Conservation (phyloP, 2,797 vertebrate species). For the Carcharodon carcharias region DNA sequence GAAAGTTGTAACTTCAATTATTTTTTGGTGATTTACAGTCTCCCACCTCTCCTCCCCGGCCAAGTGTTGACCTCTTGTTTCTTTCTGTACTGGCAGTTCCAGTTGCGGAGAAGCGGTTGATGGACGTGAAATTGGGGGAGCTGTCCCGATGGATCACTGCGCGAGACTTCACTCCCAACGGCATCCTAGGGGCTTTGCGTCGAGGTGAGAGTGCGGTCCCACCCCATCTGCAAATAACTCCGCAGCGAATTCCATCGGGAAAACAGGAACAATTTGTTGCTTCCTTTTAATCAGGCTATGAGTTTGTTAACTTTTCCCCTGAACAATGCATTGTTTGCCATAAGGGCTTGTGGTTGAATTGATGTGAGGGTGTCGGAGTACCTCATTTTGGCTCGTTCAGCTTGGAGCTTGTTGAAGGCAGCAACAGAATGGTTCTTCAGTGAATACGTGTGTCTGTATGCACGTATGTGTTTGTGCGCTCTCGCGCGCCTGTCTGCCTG, state of each 20-base stretch:
- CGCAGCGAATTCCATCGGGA: background rate
- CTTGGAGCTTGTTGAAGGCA: background rate
- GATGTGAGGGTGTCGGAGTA: no score
- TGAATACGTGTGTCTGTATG: background rate
- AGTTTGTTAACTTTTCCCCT: background rate
- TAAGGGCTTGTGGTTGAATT: no score
- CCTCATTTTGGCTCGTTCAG: background rate
- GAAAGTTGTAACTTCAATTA: background rate
- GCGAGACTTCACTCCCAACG: conserved; percentile 74
- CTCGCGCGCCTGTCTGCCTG: no score
- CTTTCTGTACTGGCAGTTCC: conserved; percentile 56
- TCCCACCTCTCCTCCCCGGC: background rate
- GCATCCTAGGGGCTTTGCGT: conserved; percentile 54
- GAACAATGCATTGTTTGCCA: background rate
- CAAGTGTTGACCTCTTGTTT: background rate
- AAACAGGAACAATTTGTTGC: background rate
- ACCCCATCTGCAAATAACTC: background rate
- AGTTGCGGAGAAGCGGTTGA: conserved; percentile 68
- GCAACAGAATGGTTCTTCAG: background rate
- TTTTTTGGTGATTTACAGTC: background rate
- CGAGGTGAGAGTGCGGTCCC: conserved; percentile 60
- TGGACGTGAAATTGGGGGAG: conserved; percentile 85
- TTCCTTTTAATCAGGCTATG: background rate
- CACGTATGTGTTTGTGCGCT: background rate
- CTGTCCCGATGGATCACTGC: conserved; percentile 72